phyloP scores from a whole-genome alignment of 1,140 invertebrate genomes.

The Calycopis cecrops region DNA sequence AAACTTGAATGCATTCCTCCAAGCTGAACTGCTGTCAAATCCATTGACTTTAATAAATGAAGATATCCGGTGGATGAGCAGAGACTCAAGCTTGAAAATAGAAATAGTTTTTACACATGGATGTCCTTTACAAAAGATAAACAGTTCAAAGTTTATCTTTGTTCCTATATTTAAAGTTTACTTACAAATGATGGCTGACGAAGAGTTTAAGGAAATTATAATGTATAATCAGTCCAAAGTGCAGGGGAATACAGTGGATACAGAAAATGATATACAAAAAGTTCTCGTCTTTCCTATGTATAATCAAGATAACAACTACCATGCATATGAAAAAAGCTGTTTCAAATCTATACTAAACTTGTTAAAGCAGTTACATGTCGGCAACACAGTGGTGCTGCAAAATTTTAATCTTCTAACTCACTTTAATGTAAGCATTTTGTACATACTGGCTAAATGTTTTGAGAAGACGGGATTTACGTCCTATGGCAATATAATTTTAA shows the following conservation, averaged over 20 bases:
- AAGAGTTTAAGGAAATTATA: constrained; percentile 53
- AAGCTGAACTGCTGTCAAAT: constrained; percentile 51
- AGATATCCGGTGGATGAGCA: constrained; percentile 42
- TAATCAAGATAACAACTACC: constrained; percentile 44
- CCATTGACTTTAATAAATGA: constrained; percentile 53
- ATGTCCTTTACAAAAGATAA: constrained; percentile 52
- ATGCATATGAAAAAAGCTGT: constrained; percentile 56
- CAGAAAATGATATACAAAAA: constrained; percentile 36
- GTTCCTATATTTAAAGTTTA: constrained; percentile 66
- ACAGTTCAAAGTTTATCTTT: constrained; percentile 70
- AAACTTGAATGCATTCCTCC: constrained; percentile 49
- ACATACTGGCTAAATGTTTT: constrained; percentile 58
- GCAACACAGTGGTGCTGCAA: constrained; percentile 47
- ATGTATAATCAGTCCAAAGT: constrained; percentile 33
- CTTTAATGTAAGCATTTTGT: constrained; percentile 64
- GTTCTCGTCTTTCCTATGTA: constrained; percentile 41
- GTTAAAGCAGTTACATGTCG: constrained; percentile 39
- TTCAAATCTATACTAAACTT: constrained; percentile 43
- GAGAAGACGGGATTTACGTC: constrained; percentile 54
- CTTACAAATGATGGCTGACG: constrained; percentile 59
- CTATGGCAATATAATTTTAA: constrained; percentile 44
- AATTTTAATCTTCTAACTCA: constrained; percentile 62
- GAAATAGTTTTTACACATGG: constrained; percentile 54
- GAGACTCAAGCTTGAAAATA: constrained; percentile 33
- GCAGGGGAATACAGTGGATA: constrained; percentile 27